Conservation (phyloP, 2,797 vertebrate species). For the Threskiornis aethiopicus region DNA sequence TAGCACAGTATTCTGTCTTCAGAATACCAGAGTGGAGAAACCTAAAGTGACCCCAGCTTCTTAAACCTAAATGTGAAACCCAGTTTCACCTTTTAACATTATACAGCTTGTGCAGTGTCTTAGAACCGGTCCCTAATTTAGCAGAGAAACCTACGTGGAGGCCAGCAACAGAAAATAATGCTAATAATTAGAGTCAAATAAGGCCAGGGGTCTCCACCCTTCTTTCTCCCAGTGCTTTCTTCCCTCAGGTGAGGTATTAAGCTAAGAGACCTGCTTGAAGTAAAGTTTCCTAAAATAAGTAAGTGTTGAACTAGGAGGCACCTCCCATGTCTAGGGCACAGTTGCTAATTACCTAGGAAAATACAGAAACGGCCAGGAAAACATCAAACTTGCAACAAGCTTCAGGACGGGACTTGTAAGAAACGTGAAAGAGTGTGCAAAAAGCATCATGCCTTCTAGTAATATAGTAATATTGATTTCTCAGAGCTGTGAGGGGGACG, state of each 20-base stretch:
- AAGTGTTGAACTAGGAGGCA: neutral
- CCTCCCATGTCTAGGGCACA: slow-evolving; percentile 21
- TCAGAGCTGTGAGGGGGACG: neutral
- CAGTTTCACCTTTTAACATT: neutral
- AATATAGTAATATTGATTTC: neutral
- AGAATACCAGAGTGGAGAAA: neutral
- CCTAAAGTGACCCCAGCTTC: neutral
- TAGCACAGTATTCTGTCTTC: neutral
- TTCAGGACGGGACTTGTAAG: neutral
- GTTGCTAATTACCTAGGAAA: slow-evolving; percentile 10
- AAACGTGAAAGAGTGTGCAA: neutral
- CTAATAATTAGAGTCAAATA: neutral
- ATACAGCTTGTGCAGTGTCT: neutral
- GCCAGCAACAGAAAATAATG: neutral
- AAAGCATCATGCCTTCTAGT: neutral
- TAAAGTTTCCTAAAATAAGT: slow-evolving; percentile 15
- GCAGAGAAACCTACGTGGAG: neutral
- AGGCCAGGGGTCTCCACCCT: neutral
- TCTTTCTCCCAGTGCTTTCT: neutral
- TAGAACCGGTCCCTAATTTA: neutral
- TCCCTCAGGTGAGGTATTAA: neutral
- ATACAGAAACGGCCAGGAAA: neutral
- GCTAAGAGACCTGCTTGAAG: neutral
- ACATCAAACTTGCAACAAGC: neutral
- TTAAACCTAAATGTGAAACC: neutral